Conservation (phyloP, 1,140 invertebrate species). For the Matsumurasca onukii region DNA sequence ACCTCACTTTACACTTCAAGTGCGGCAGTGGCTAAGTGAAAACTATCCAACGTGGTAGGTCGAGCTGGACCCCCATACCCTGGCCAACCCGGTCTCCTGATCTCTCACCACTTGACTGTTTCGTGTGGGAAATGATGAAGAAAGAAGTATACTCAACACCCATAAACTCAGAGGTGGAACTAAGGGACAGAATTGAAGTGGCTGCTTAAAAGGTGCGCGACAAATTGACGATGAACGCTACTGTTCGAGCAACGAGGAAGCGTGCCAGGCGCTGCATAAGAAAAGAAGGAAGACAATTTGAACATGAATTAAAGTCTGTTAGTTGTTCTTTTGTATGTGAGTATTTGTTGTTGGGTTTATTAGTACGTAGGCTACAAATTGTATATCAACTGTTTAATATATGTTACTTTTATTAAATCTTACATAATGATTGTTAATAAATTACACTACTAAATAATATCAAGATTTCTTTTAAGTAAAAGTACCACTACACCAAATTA, state of each 20-base stretch:
- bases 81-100: slow-evolving; percentile 44
- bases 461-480: no score
- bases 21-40: background rate
- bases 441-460: no score
- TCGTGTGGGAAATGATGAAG: background rate
- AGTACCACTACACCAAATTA: no score
- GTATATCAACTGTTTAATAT: no score
- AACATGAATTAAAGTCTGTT: background rate
- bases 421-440: no score
- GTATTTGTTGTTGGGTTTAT: no score
- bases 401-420: no score
- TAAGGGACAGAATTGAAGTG: background rate
- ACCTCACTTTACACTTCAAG: background rate
- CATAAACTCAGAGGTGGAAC: background rate
- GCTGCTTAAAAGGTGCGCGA: background rate
- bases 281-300: slow-evolving; percentile 8
- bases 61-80: slow-evolving; percentile 39
- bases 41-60: slow-evolving; percentile 44
- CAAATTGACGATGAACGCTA: background rate
- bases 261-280: slow-evolving; percentile 3
- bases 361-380: no score
- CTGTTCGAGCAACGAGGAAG: slow-evolving; percentile 2
- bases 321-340: background rate
- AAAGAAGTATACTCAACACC: background rate
- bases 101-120: slow-evolving; percentile 29